Evolutionary conservation across 1,140 invertebrate genomes (phyloP).

Genomic region (Zaprionus gabonicus): DNA sequence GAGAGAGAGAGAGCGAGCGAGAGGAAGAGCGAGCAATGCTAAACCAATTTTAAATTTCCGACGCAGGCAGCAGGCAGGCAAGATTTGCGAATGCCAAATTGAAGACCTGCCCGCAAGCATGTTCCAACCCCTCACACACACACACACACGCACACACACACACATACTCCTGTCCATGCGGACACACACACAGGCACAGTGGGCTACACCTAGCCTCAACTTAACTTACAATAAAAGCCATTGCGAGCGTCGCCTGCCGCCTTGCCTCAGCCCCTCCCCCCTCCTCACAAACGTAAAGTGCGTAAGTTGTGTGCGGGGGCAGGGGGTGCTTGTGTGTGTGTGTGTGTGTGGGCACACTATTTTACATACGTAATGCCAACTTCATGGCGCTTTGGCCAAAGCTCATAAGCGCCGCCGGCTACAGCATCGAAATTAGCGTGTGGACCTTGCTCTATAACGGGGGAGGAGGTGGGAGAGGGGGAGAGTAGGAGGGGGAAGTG

Average conservation of each 20-base stretch:
- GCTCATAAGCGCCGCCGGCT: slow-evolving; percentile 76
- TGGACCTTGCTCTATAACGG: slow-evolving; percentile 25
- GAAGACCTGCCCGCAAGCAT: slow-evolving; percentile 37
- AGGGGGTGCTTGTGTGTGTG: slow-evolving; percentile 1
- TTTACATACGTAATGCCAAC: slow-evolving; percentile 80
- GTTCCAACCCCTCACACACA: slow-evolving; percentile 35
- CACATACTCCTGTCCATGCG: neutral
- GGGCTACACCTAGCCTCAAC: slow-evolving; percentile 36
- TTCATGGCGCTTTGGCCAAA: slow-evolving; percentile 70
- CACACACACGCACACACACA: slow-evolving; percentile 24
- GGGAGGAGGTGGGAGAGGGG: neutral
- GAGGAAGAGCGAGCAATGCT: slow-evolving; percentile 29
- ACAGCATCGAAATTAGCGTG: slow-evolving; percentile 74
- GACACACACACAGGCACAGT: slow-evolving; percentile 13
- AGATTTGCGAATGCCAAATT: slow-evolving; percentile 79
- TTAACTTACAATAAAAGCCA: slow-evolving; percentile 79
- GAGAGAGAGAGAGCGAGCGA: neutral
- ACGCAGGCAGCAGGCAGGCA: slow-evolving; percentile 34
- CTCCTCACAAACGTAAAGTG: slow-evolving; percentile 49
- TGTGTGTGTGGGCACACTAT: slow-evolving; percentile 58
- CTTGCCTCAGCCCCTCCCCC: neutral
- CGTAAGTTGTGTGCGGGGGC: slow-evolving; percentile 57
- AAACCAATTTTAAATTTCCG: slow-evolving; percentile 75
- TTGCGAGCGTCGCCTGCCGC: slow-evolving; percentile 51
- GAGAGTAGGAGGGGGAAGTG: too few species aligned